Evolutionary conservation across 2,113 vertebrate species (phyloP).

Genomic region (Vulpes vulpes): DNA sequence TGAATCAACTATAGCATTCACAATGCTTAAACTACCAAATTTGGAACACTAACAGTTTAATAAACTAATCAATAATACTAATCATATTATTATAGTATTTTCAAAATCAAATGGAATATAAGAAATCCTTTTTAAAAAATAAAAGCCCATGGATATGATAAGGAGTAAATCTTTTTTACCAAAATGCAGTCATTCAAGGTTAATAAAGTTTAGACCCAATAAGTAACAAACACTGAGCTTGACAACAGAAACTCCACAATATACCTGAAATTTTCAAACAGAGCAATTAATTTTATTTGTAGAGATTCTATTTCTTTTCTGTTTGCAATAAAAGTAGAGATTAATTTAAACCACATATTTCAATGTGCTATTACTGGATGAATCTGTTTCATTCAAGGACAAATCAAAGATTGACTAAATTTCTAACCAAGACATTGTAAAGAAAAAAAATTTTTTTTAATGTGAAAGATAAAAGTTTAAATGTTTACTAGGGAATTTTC

Average conservation of each 20-base stretch:
- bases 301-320: conserved; percentile 49
- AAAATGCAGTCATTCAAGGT: neutral
- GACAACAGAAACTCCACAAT: conserved; percentile 13
- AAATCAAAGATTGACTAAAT: conserved; percentile 21
- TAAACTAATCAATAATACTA: conserved; percentile 39
- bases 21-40: conserved; percentile 24
- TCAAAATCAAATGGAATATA: conserved; percentile 19
- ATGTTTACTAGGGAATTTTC: neutral
- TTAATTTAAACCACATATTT: conserved; percentile 48
- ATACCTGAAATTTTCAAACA: conserved; percentile 19
- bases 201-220: conserved; percentile 41
- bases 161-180: neutral
- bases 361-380: neutral
- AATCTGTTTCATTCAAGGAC: neutral
- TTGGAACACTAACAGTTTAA: conserved; percentile 15
- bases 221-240: neutral
- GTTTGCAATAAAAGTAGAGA: neutral
- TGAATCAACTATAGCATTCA: neutral
- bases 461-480: conserved; percentile 50
- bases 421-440: conserved; percentile 48
- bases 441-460: neutral
- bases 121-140: neutral
- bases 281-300: conserved; percentile 14
- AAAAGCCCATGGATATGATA: neutral
- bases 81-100: neutral